A percentile compares a stretch with the other conserved stretches of the same genome.
Evolutionary conservation across 2,888 invertebrate genomes (phyloP).

Genomic region (Graphium colonna): DNA sequence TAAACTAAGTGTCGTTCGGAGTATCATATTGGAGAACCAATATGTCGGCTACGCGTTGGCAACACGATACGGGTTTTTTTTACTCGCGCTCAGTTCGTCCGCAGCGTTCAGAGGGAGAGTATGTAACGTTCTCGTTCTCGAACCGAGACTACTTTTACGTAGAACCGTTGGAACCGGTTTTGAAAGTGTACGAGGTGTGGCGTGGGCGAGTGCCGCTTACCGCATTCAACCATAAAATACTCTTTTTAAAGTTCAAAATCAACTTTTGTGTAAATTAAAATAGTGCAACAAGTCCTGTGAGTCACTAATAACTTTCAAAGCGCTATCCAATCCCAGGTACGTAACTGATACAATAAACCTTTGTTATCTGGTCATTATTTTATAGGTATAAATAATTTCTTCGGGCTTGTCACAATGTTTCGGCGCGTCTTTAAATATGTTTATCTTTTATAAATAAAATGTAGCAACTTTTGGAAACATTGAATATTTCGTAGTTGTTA

Average conservation of each 20-base stretch:
- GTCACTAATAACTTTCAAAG: constrained; percentile 37
- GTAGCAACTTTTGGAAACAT: no score
- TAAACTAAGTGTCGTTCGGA: no score
- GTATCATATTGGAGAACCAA: background rate
- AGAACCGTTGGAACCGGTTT: constrained; percentile 63
- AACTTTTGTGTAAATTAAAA: constrained; percentile 32
- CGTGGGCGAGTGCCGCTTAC: constrained; percentile 65
- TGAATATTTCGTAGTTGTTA: no score
- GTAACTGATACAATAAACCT: constrained; percentile 10
- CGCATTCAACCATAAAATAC: constrained; percentile 60
- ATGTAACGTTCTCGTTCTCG: constrained; percentile 38
- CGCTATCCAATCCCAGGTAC: constrained; percentile 28
- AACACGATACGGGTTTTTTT: constrained; percentile 51
- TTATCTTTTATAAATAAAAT: no score
- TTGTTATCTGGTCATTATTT: constrained; percentile 20
- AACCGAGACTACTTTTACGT: constrained; percentile 64
- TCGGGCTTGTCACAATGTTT: no score
- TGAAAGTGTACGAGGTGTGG: constrained; percentile 73
- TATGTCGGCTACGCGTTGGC: constrained; percentile 33
- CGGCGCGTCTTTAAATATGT: no score
- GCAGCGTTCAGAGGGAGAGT: constrained; percentile 39
- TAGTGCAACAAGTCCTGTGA: constrained; percentile 30
- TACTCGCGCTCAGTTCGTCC: constrained; percentile 45
- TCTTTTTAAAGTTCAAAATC: constrained; percentile 44
- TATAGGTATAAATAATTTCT: constrained; percentile 2